Evolutionary conservation across 2,888 invertebrate genomes (phyloP).

Genomic region (Creontiades dilutus): DNA sequence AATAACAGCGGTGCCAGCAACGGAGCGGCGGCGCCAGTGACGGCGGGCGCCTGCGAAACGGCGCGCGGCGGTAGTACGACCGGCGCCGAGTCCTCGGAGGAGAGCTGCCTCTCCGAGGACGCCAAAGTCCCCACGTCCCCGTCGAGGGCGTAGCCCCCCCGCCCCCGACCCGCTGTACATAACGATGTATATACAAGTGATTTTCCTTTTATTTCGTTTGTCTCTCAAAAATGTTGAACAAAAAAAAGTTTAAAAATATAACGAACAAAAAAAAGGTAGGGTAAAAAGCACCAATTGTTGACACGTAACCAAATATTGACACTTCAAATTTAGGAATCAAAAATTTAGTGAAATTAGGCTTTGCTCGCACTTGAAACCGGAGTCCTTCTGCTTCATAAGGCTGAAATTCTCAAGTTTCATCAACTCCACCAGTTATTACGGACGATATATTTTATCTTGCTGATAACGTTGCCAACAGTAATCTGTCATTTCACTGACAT

Average conservation of each 20-base stretch:
- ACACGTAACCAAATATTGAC: too few relatives aligned
- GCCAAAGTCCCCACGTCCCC: conserved; percentile 73
- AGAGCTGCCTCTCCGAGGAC: conserved; percentile 76
- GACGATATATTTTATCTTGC: too few relatives aligned
- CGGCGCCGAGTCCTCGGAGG: conserved; percentile 72
- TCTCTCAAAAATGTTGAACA: background rate
- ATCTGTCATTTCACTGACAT: too few relatives aligned
- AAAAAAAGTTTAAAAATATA: background rate
- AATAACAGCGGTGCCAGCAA: conserved; percentile 47
- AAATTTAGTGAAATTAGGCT: too few relatives aligned
- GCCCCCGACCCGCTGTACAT: background rate
- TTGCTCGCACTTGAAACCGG: too few relatives aligned
- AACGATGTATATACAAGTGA: conserved; percentile 16
- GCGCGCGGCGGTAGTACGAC: conserved; percentile 66
- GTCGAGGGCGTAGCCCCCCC: conserved; percentile 58
- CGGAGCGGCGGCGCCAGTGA: background rate
- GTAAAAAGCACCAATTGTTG: too few relatives aligned
- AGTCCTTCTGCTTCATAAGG: too few relatives aligned
- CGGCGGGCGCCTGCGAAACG: background rate
- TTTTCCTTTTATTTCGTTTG: background rate
- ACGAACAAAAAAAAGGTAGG: too few relatives aligned
- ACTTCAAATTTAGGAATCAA: too few relatives aligned
- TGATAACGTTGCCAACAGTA: too few relatives aligned
- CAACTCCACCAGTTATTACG: too few relatives aligned
- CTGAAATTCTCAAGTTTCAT: too few relatives aligned